Conservation (phyloP, 1,140 invertebrate genomes). For the Euborellia annulipes region DNA sequence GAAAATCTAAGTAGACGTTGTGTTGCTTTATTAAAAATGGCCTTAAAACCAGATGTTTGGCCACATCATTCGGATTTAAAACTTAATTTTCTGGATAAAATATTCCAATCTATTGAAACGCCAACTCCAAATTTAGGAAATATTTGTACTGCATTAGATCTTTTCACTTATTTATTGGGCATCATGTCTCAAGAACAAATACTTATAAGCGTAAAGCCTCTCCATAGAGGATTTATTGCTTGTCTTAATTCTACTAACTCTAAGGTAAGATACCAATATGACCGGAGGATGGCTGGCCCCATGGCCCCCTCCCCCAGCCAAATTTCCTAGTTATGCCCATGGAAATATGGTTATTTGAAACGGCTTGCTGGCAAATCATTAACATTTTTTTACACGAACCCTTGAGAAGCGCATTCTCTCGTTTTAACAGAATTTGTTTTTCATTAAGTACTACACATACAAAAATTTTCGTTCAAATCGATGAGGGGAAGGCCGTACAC, state of each 20-base stretch:
- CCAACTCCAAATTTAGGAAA: slow-evolving; percentile 71
- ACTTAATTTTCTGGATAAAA: slow-evolving; percentile 79
- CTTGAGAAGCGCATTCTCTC: too few relatives aligned
- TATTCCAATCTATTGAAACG: slow-evolving; percentile 47
- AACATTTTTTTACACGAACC: too few relatives aligned
- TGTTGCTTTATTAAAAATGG: slow-evolving; percentile 69
- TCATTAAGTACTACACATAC: too few relatives aligned
- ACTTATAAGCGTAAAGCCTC: slow-evolving; percentile 61
- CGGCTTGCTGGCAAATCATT: too few relatives aligned
- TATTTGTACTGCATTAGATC: slow-evolving; percentile 81
- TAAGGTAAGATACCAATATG: too few relatives aligned
- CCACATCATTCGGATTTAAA: slow-evolving; percentile 78
- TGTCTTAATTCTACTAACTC: slow-evolving; percentile 76
- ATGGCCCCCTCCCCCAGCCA: too few relatives aligned
- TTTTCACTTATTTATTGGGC: slow-evolving; percentile 70
- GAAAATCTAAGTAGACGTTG: slow-evolving; percentile 76
- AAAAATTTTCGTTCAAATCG: too few relatives aligned
- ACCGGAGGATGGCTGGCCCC: too few relatives aligned
- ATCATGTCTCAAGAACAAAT: slow-evolving; percentile 79
- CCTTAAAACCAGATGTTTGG: slow-evolving; percentile 84
- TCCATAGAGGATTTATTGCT: slow-evolving; percentile 59
- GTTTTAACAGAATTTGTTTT: too few relatives aligned
- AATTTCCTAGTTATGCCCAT: too few relatives aligned
- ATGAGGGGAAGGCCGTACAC: too few relatives aligned
- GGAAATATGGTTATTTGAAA: too few relatives aligned